These are phyloP conservation scores for Galerucella calmariensis DNA, from an alignment of 2,888 invertebrate species.

Conservation along the genomic window DNA sequence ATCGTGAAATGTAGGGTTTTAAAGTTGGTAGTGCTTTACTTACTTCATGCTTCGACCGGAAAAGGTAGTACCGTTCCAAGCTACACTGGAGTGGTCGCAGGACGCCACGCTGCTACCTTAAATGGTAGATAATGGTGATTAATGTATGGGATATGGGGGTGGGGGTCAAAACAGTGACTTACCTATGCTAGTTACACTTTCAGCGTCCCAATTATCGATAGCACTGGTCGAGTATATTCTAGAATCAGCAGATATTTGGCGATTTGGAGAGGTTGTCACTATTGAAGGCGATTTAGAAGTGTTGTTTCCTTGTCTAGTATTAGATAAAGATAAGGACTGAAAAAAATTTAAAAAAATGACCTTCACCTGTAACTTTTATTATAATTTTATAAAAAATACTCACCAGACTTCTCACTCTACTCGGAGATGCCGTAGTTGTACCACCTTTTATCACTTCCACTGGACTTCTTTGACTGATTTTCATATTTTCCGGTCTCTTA, in stretches of 20 bases:
- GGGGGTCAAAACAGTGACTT: slow-evolving; percentile 60
- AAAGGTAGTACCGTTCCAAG: slow-evolving; percentile 72
- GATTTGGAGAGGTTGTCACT: slow-evolving; percentile 51
- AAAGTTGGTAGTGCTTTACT: slow-evolving; percentile 35
- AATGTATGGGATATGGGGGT: too few species aligned
- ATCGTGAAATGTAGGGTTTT: not conserved
- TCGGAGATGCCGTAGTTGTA: slow-evolving; percentile 59
- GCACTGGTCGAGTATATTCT: slow-evolving; percentile 71
- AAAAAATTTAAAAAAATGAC: not conserved
- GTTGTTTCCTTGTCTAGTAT: slow-evolving; percentile 51
- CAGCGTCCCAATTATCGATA: slow-evolving; percentile 68
- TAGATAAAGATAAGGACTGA: slow-evolving; percentile 62
- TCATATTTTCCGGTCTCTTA: slow-evolving; percentile 69
- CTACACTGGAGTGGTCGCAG: slow-evolving; percentile 85
- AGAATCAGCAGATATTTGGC: slow-evolving; percentile 58
- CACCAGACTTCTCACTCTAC: slow-evolving; percentile 68
- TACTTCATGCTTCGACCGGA: slow-evolving; percentile 66
- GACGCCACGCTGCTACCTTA: slow-evolving; percentile 79
- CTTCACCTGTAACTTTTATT: not conserved
- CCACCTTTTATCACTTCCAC: slow-evolving; percentile 33
- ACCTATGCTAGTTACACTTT: slow-evolving; percentile 84
- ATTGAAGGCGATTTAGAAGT: slow-evolving; percentile 56
- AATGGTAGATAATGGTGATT: not conserved
- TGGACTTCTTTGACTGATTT: slow-evolving; percentile 36
- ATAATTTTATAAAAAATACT: slow-evolving; percentile 58